These are phyloP conservation scores for Diarsia dahlii DNA, from an alignment of 2,888 invertebrate genomes.

Conservation along the genomic window DNA sequence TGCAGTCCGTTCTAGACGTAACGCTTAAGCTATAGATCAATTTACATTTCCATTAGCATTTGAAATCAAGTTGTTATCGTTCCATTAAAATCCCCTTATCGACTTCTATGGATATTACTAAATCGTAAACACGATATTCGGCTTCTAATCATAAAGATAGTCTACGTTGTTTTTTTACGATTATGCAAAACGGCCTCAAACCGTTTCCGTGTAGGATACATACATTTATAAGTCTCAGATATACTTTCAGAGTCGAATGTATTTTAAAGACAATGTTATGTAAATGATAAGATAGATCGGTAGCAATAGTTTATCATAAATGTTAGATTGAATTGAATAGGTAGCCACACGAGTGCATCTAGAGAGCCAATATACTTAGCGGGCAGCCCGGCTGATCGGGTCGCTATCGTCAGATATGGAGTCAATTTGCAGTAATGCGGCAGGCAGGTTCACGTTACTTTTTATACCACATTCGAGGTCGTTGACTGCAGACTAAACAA, in stretches of 20 bases:
- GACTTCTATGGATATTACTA: slow-evolving; percentile 38
- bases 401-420: slow-evolving; percentile 82
- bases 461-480: slow-evolving; percentile 82
- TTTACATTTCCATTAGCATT: slow-evolving; percentile 49
- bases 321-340: slow-evolving; percentile 45
- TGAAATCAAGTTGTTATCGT: slow-evolving; percentile 50
- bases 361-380: slow-evolving; percentile 66
- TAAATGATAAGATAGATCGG: slow-evolving; percentile 42
- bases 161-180: slow-evolving; percentile 37
- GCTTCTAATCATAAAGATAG: slow-evolving; percentile 40
- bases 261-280: slow-evolving; percentile 7
- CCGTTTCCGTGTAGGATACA: slow-evolving; percentile 3
- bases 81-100: slow-evolving; percentile 49
- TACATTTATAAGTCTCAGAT: background rate
- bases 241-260: slow-evolving; percentile 16
- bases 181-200: slow-evolving; percentile 32
- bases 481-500: slow-evolving; percentile 84
- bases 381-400: slow-evolving; percentile 54
- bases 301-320: slow-evolving; percentile 36
- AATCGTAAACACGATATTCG: slow-evolving; percentile 49
- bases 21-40: slow-evolving; percentile 25
- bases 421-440: slow-evolving; percentile 86
- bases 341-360: slow-evolving; percentile 60
- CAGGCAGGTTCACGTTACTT: slow-evolving; percentile 85
- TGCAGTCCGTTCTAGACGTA: slow-evolving; percentile 21